Evolutionary conservation across 2,888 invertebrate genomes (phyloP), one percentile per base, ranked within the genome.

Genomic region (Plebejus melissa): DNA sequence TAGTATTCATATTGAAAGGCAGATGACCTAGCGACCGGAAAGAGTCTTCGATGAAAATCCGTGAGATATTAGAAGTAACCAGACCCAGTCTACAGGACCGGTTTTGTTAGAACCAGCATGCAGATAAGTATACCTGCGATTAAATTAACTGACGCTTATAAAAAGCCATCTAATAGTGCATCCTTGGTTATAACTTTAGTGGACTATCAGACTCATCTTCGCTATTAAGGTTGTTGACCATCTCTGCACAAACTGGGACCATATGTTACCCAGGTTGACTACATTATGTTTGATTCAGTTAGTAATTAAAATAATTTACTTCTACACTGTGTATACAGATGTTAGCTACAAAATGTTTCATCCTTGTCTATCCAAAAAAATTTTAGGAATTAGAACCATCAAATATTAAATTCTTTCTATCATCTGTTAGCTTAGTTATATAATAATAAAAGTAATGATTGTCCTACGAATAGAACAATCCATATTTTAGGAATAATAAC

Each of bases 11-110:
- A 46, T 46, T n/a, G 22, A 58, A 58, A n/a, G 41, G 46, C 46
- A 13, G 46, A 71, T 71, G 65, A 71, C 41, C 71, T 71, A 71
- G 46, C 41, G 71, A 46, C 41, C 38, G 41, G 70, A 22, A 41
- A 41, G 38, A 41, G 70, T 71, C 41, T 13, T 13, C 28, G 41
- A 71, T 71, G 4, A 71, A 28, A 41, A 71, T 71, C 50, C 50
- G 50, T 71, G 41, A 71, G 50, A 50, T 71, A 71, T 71, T 71
- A 50, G 13, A 71, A 46, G 46, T 46, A 38, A 0, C 32, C 7
- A 41, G 41, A 70, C 41, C 22, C 70, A 41, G 41, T 3, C 4
- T 22, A 71, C 9, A 9, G 22, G 71, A 71, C 71, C 71, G 71
- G 71, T 71, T 71, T 22, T 50, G 9, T 13, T 71, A 41, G 46